Percentiles rank a stretch among this genome's conserved stretches.
These are phyloP conservation scores for Chondrosia reniformis DNA, from an alignment of 37 sponge, comb jelly and placozoan species.

Conservation along the genomic window DNA sequence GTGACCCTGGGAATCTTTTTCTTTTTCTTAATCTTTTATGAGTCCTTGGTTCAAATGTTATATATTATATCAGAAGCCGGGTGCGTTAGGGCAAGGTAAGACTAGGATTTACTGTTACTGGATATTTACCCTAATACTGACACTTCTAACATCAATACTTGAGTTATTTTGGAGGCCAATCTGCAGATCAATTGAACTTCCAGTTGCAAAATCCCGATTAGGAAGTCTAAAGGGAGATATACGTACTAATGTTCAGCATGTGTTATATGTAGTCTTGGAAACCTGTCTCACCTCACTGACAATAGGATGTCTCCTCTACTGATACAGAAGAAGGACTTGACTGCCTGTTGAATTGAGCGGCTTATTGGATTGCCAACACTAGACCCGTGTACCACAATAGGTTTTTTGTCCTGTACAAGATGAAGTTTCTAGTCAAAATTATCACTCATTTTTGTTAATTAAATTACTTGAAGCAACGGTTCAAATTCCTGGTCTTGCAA, in stretches of 20 bases:
- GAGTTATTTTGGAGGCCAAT: not conserved
- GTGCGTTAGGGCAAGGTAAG: too few species aligned
- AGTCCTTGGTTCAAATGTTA: too few species aligned
- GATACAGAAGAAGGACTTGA: conserved; percentile 13
- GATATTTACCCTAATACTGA: not conserved
- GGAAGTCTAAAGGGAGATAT: not conserved
- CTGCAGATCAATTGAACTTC: not conserved
- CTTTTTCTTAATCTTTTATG: too few species aligned
- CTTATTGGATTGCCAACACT: conserved; percentile 3
- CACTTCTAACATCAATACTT: not conserved
- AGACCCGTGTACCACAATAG: not conserved
- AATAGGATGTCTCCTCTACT: not conserved
- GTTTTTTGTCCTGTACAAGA: not conserved
- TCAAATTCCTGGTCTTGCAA: not conserved
- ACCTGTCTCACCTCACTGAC: not conserved
- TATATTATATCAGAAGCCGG: too few species aligned
- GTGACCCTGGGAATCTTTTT: too few species aligned
- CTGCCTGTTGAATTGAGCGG: not conserved
- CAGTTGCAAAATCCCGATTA: not conserved
- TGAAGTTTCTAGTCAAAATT: too few species aligned
- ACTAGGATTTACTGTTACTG: not conserved
- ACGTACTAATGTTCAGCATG: not conserved
- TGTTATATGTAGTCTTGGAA: not conserved
- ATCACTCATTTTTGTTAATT: too few species aligned
- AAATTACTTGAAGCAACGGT: too few species aligned